Conservation (phyloP, 2,113 vertebrate species). For the Syngnathoides biaculeatus region DNA sequence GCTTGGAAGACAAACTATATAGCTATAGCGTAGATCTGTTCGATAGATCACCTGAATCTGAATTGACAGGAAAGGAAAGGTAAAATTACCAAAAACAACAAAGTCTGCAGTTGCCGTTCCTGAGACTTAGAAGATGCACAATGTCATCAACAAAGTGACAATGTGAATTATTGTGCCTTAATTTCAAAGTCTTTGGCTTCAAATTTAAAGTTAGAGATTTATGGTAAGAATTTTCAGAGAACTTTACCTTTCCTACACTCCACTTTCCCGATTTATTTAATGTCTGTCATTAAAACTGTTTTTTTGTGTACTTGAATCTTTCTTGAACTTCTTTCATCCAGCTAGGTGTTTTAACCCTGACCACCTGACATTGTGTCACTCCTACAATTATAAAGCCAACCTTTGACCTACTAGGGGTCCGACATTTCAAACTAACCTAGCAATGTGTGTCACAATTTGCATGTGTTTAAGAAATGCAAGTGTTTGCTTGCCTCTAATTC, state of each 20-base stretch:
- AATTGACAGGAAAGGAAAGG: neutral
- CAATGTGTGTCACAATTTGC: constrained; percentile 15
- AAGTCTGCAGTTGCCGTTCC: neutral
- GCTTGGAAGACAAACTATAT: neutral
- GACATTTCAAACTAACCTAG: constrained; percentile 12
- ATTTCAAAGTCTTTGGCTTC: neutral
- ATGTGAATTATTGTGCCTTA: neutral
- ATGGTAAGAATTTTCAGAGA: neutral
- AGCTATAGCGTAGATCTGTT: neutral
- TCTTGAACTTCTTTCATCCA: neutral
- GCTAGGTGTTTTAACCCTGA: constrained; percentile 19
- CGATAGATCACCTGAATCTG: neutral
- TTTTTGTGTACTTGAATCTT: neutral
- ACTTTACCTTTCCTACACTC: neutral
- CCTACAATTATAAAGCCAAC: constrained; percentile 22
- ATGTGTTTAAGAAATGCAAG: constrained; percentile 20
- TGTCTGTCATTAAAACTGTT: neutral
- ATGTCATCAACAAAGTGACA: neutral
- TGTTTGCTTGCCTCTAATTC: constrained; percentile 31
- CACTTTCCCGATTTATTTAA: neutral
- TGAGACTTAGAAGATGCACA: neutral
- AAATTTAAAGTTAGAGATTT: neutral
- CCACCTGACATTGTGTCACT: constrained; percentile 28
- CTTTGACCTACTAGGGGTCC: constrained; percentile 22
- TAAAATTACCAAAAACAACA: neutral